Evolutionary conservation across 2,888 invertebrate species (phyloP), one percentile per base, ranked within the genome.

Genomic region (Lasioglossum vierecki): DNA sequence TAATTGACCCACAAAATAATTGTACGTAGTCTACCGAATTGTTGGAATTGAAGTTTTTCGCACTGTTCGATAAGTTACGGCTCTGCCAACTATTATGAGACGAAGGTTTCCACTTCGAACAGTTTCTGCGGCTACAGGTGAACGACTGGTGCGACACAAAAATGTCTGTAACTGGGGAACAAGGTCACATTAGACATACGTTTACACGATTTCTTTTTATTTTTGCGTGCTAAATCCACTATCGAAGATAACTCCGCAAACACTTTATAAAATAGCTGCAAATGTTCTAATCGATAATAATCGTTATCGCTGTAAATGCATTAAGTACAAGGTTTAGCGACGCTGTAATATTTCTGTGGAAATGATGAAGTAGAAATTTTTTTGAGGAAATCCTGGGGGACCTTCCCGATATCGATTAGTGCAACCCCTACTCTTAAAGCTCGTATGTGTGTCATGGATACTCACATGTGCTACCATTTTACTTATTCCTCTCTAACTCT

Each of bases 111-210:
- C 63, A 63, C 63, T 30, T 63, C 13, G 60, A 60, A 26, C 60
- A 60, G 60, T 60, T 60, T 11, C 30, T 30, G 30, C 63, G 63
- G 30, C 30, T 30, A 63, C 63, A 63, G 63, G 63, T 63, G 63
- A 63, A 30, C 63, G 63, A 63, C 63, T 63, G 26, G 15, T 13
- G 26, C 63, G 63, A 63, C 63, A 63, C 30, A 63, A 63, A 63
- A 63, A 63, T 63, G 63, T 30, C 63, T 63, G 63, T 63, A 63
- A 63, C 63, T 63, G 30, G 63, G 63, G 63, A 63, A 63, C 63
- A 63, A 63, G 63, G 63, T 63, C 63, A 63, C 63, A 30, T 13
- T 63, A 63, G 63, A 63, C 63, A 63, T 30, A 63, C 63, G 63
- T 63, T 63, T 63, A 6, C 63, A 6, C 63, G 63, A 63, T 63